These are phyloP conservation scores for Vipera latastei DNA, from an alignment of 2,797 vertebrate species.

Conservation along the genomic window DNA sequence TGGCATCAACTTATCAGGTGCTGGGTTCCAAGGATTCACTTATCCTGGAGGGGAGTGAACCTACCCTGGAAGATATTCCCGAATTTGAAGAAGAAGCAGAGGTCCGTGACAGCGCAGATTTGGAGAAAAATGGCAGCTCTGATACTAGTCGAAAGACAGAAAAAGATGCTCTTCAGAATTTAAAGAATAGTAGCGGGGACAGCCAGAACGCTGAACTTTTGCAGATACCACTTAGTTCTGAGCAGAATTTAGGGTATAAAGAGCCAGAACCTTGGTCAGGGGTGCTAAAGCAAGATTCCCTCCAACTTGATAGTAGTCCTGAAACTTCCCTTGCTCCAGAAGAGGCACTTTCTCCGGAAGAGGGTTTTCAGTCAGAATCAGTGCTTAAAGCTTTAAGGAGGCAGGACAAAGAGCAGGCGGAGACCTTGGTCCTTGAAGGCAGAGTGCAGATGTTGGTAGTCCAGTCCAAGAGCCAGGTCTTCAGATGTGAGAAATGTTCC, in stretches of 20 bases:
- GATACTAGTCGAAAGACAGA: not conserved
- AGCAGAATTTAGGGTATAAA: constrained; percentile 17
- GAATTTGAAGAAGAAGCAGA: constrained; percentile 61
- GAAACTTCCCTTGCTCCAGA: not conserved
- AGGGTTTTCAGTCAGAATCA: constrained; percentile 59
- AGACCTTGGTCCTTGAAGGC: constrained; percentile 87
- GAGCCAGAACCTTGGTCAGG: constrained; percentile 45
- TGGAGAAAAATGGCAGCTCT: not conserved
- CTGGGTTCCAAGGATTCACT: constrained; percentile 55
- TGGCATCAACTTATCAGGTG: constrained; percentile 22
- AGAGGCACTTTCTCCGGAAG: rapidly evolving
- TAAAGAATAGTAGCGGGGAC: not conserved
- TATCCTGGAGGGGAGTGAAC: constrained; percentile 50
- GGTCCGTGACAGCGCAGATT: constrained; percentile 22
- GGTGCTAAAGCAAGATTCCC: constrained; percentile 23
- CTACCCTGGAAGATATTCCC: constrained; percentile 36
- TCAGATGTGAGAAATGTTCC: constrained; percentile 80
- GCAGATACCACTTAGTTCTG: not conserved
- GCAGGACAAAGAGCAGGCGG: constrained; percentile 88
- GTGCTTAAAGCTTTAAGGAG: constrained; percentile 79
- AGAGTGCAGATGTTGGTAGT: constrained; percentile 91
- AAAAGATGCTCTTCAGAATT: not conserved
- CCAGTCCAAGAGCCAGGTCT: constrained; percentile 73
- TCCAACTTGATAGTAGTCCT: constrained; percentile 19
- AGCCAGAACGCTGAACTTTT: not conserved